Conservation (phyloP, 2,113 vertebrate genomes). For the Muntiacus muntjak region DNA sequence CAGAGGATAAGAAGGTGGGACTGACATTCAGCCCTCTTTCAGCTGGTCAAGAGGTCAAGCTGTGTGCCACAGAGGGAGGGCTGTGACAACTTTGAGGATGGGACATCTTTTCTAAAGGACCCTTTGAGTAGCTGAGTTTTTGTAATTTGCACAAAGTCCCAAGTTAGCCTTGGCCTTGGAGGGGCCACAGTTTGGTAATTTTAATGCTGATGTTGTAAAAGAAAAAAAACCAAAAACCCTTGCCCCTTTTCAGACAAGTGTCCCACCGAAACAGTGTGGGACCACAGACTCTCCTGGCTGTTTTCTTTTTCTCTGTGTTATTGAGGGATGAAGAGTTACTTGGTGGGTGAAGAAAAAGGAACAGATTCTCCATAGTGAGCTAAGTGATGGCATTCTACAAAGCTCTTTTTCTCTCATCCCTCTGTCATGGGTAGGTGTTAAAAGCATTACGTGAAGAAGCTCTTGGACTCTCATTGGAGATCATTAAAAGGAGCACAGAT, state of each 20-base stretch:
- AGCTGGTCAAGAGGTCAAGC: background rate
- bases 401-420: background rate
- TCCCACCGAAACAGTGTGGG: background rate
- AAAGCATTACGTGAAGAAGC: background rate
- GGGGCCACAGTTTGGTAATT: background rate
- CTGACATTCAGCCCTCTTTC: background rate
- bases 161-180: background rate
- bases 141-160: background rate
- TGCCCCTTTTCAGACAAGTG: background rate
- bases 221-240: background rate
- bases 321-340: background rate
- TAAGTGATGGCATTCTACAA: background rate
- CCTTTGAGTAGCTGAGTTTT: background rate
- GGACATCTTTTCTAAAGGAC: background rate
- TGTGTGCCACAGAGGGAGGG: rapidly evolving
- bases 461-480: background rate
- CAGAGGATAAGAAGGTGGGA: too few relatives aligned
- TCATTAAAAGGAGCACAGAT: background rate
- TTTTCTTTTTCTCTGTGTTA: background rate
- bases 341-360: background rate
- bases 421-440: background rate
- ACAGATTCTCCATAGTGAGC: background rate
- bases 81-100: background rate
- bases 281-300: background rate
- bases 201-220: background rate